Conservation (phyloP, 64 coral and sea anemone species). For the Montipora foliosa region DNA sequence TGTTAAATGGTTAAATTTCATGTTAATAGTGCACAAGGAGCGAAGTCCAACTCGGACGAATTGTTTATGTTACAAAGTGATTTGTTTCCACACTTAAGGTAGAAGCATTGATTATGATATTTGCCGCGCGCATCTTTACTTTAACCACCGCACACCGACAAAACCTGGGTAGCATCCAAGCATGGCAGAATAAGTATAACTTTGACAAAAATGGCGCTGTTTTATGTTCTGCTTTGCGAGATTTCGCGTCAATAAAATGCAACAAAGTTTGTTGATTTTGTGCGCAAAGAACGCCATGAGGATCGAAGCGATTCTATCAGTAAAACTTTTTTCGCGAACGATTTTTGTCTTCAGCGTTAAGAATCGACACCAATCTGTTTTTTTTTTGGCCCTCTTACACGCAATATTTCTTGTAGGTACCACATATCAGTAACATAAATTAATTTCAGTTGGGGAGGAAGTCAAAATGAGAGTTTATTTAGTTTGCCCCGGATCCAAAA, state of each 20-base stretch:
- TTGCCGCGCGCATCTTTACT: background rate
- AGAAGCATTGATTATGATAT: background rate
- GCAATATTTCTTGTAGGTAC: too few species aligned
- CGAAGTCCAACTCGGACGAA: background rate
- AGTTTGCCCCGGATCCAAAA: too few species aligned
- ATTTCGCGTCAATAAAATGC: background rate
- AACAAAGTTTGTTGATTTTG: background rate
- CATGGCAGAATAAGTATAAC: background rate
- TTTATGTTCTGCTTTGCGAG: background rate
- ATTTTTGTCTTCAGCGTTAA: too few species aligned
- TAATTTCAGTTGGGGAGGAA: too few species aligned
- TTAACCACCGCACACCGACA: background rate
- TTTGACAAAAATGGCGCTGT: background rate
- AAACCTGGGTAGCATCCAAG: background rate
- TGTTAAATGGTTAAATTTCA: background rate
- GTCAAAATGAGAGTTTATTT: too few species aligned
- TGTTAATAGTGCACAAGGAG: too few species aligned
- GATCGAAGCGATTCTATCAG: background rate
- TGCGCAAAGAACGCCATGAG: background rate
- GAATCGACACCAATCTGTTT: too few species aligned
- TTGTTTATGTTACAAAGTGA: slow-evolving; percentile 31
- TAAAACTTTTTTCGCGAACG: too few species aligned
- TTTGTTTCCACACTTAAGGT: background rate
- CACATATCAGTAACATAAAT: too few species aligned
- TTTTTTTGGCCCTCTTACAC: too few species aligned